These are phyloP conservation scores for Otocyon megalotis DNA, from an alignment of 2,113 vertebrate genomes.

Conservation along the genomic window DNA sequence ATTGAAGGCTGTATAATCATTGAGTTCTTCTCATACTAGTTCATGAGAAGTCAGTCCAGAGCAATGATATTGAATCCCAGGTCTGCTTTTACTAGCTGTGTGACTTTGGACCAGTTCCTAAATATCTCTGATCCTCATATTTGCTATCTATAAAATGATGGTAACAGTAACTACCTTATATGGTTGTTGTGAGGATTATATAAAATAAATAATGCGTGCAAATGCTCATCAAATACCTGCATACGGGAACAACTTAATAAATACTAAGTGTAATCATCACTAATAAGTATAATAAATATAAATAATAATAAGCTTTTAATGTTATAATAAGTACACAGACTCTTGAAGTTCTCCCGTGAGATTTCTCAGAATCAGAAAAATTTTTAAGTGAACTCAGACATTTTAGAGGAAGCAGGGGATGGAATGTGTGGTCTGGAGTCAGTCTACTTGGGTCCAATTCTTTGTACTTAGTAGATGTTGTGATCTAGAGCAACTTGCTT, in stretches of 20 bases:
- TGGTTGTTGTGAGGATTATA: background rate
- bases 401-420: background rate
- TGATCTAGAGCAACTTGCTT: slow-evolving; percentile 30
- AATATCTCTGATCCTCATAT: background rate
- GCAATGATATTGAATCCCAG: background rate
- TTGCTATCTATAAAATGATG: slow-evolving; percentile 29
- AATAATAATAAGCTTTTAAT: background rate
- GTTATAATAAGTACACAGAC: background rate
- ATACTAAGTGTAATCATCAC: background rate
- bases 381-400: background rate
- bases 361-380: background rate
- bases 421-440: background rate
- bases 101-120: background rate
- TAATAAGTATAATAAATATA: background rate
- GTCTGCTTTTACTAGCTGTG: background rate
- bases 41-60: background rate
- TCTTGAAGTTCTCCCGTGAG: background rate
- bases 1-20: background rate
- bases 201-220: background rate
- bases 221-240: slow-evolving; percentile 5
- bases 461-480: background rate
- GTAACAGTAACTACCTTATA: background rate
- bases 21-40: background rate
- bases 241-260: slow-evolving; percentile 36
- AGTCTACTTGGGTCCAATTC: background rate